phyloP scores from a whole-genome alignment of 1,140 invertebrate species.

The Scaptomyza hsui region DNA sequence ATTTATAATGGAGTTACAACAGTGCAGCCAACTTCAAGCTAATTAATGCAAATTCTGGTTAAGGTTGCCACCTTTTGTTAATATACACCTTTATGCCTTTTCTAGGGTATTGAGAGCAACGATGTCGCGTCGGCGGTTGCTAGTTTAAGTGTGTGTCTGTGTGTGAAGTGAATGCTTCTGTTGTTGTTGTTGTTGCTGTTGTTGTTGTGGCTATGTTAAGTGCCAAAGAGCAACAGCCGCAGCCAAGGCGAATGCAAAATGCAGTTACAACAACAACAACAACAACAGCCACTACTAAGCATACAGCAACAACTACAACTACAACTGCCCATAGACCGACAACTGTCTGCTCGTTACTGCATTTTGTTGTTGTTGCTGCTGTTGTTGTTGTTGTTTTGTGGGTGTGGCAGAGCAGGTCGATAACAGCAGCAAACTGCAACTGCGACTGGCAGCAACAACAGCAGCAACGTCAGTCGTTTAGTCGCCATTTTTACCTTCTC shows the following conservation, averaged over 20 bases:
- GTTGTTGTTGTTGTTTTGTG: conserved; percentile 31
- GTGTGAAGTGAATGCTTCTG: conserved; percentile 48
- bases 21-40: too few species aligned
- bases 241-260: conserved; percentile 76
- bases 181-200: conserved; percentile 22
- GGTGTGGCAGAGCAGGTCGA: conserved; percentile 50
- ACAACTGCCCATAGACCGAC: conserved; percentile 4
- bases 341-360: conserved; percentile 3
- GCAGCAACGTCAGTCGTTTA: conserved; percentile 30
- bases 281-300: neutral
- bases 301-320: neutral
- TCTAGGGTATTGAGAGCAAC: conserved; percentile 23
- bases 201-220: conserved; percentile 62
- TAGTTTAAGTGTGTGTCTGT: conserved; percentile 13
- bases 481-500: conserved; percentile 49
- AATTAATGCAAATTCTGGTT: too few species aligned
- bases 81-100: neutral
- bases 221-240: conserved; percentile 82
- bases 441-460: conserved; percentile 15
- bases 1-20: too few species aligned
- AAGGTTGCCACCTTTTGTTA: neutral
- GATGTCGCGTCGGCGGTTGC: neutral
- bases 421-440: conserved; percentile 31
- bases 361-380: conserved; percentile 18
- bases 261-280: conserved; percentile 54